Evolutionary conservation across 1,140 invertebrate species (phyloP).

Genomic region (Trypoxylus dichotomus): DNA sequence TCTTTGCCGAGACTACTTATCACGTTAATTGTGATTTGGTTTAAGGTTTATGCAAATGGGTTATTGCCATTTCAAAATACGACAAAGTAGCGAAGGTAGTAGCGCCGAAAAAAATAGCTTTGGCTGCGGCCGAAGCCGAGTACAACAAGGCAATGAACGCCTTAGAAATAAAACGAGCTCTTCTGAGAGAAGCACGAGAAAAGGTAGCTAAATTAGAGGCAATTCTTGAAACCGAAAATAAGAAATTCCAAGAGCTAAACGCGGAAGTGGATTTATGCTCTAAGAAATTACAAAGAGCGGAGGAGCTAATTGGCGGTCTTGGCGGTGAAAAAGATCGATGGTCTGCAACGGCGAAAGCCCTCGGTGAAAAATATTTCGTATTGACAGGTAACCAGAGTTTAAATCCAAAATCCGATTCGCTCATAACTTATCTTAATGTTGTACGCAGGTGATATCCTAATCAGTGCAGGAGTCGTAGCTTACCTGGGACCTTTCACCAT

Average conservation of each 20-base stretch:
- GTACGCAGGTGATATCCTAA: constrained; percentile 75
- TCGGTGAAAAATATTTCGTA: constrained; percentile 70
- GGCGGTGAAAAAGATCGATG: constrained; percentile 83
- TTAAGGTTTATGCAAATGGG: constrained; percentile 83
- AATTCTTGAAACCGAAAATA: constrained; percentile 62
- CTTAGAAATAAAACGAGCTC: constrained; percentile 74
- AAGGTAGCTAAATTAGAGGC: constrained; percentile 68
- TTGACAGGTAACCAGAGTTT: constrained; percentile 53
- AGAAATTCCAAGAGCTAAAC: constrained; percentile 66
- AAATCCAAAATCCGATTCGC: no score
- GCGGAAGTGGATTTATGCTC: constrained; percentile 85
- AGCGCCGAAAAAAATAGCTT: constrained; percentile 78
- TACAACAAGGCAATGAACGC: constrained; percentile 64
- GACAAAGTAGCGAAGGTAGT: constrained; percentile 90
- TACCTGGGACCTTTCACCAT: constrained; percentile 91
- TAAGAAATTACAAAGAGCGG: constrained; percentile 87
- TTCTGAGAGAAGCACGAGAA: constrained; percentile 71
- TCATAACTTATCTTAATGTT: constrained; percentile 36
- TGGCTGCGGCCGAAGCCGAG: constrained; percentile 73
- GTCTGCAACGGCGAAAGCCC: constrained; percentile 73
- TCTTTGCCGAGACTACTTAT: no score
- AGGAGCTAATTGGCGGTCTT: constrained; percentile 87
- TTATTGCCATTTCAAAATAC: constrained; percentile 90
- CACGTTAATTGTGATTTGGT: not conserved
- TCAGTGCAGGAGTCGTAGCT: constrained; percentile 85